A percentile compares a stretch with the other conserved stretches of the same genome.
Conservation (phyloP, 2,888 invertebrate species). For the Meiosimyza platycephala region DNA sequence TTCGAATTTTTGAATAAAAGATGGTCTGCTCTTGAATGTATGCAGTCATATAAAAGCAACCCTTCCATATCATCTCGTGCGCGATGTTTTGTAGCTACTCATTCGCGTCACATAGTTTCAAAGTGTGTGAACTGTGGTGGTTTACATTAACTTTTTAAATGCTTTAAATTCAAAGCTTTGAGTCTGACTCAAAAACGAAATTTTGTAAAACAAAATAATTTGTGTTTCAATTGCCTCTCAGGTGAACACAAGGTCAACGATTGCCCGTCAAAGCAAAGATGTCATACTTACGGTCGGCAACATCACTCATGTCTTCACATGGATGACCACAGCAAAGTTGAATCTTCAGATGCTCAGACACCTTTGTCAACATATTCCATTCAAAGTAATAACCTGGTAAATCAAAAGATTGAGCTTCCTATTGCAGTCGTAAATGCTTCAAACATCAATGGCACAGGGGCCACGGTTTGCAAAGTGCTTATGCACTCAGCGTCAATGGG, state of each 20-base stretch:
- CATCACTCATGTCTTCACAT: constrained; percentile 19
- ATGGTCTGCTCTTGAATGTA: not conserved
- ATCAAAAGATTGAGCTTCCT: too few species aligned
- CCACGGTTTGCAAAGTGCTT: not conserved
- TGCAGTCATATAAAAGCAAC: constrained; percentile 15
- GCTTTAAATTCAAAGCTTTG: constrained; percentile 21
- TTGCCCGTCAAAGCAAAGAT: constrained; percentile 14
- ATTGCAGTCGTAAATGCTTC: too few species aligned
- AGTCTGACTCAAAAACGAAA: not conserved
- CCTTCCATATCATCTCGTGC: constrained; percentile 6
- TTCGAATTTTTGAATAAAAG: constrained; percentile 19
- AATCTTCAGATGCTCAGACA: too few species aligned
- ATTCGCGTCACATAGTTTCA: too few species aligned
- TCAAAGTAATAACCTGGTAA: too few species aligned
- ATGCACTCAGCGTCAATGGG: too few species aligned
- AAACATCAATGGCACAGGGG: not conserved
- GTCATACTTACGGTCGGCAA: not conserved
- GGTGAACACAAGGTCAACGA: not conserved
- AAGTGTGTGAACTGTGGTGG: not conserved
- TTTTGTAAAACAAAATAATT: constrained; percentile 5
- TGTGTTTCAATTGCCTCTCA: constrained; percentile 19
- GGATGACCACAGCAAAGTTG: too few species aligned
- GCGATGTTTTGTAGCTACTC: constrained; percentile 13
- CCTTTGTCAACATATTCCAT: too few species aligned
- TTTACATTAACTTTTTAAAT: constrained; percentile 8